Base-by-base conservation (phyloP, 2,888 invertebrate genomes). In the Catocala sponsa region DNA sequence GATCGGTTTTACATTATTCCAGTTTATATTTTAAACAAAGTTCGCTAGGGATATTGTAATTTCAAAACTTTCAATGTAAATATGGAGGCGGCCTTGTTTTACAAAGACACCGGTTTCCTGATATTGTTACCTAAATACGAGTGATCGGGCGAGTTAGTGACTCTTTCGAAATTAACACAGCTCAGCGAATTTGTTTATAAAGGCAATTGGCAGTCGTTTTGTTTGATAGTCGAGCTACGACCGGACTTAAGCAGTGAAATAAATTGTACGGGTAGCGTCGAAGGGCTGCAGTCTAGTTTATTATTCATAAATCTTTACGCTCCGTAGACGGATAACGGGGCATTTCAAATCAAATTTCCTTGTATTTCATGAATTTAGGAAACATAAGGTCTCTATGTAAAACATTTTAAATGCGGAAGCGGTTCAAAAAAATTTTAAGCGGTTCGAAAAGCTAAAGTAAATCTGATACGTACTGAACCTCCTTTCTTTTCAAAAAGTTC, bases 61-160 rank as follows among this genome's bases (percentile, higher is more conserved):
- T 79, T 80, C 71, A 58, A 55, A 88, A 88, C 84, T 88, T 88
- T 84, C 78, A 82, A 81, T 86, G 84, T 87, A 87, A 86, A 87
- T 85, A 85, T 81, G 71, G 74, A 65, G 74, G 80, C 78, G 74
- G 73, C 79, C 70, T 79, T 78, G 82, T 79, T 85, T 81, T 74
- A 79, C 72, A 71, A 70, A 79, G 80, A 78, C 76, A 74, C 46
- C 66, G 63, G 65, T 74, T 70, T 69, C 57, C 71, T 68, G 58
- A 67, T 79, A 62, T 58, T 70, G 63, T 67, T 70, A 55, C 57
- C 42, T 64, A 65, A 67, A 62, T 71, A 59, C 44, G 49, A 65
- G 62, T 55, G 67, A 80, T 68, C 35, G 58, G 67, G 63, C 70
- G 56, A 63, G 62, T 69, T 69, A 53, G 58, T 10, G 65, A 72